Base-by-base conservation (phyloP, 2,888 invertebrate species). In the Ichneumoninae sp. region DNA sequence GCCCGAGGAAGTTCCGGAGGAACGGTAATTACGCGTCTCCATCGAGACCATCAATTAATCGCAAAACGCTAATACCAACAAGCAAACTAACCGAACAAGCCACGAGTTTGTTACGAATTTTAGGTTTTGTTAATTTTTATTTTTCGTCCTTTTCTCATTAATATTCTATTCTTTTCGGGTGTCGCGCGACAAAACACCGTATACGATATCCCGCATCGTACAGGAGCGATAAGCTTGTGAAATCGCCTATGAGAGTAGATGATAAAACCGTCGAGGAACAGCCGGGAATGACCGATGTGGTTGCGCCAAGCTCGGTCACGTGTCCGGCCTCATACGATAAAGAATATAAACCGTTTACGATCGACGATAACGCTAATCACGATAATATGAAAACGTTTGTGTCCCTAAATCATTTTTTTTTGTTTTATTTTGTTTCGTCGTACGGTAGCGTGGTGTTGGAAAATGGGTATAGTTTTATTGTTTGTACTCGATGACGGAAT, bases 311-410 rank as follows among this genome's bases (percentile, higher is more conserved):
- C 10, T 26, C 52, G 2, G 52, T 26, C 26, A 16, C 50, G 44
- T 50, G n/a, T 72, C 65, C 44, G 57, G 70, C 40, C 22, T 62
- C 22, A 69, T 69, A 68, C 57, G 54, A 72, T 71, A 47, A 47
- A 47, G 44, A 47, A 47, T 16, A 81, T 62, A 40, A 54, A 54
- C 10, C 78, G 30, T 52, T 50, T 36, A 57, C 71, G 60, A 79
- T 79, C 71, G 84, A 84, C 54, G 84, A 85, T 85, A 85, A 90
- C 81, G 83, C 86, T 83, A 86, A 87, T 68, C 87, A 87, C 84
- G 88, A 88, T 54, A 74, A 87, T 84, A 60, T 57, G 57, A 85
- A 88, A 90, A 90, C 86, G 90, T 90, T 90, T 85, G 90, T 86
- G 90, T 77, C 89, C 84, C 68, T 80, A 40, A 87, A 57, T 40